Base-by-base conservation (phyloP, 2,113 vertebrate species). In the Morone saxatilis region DNA sequence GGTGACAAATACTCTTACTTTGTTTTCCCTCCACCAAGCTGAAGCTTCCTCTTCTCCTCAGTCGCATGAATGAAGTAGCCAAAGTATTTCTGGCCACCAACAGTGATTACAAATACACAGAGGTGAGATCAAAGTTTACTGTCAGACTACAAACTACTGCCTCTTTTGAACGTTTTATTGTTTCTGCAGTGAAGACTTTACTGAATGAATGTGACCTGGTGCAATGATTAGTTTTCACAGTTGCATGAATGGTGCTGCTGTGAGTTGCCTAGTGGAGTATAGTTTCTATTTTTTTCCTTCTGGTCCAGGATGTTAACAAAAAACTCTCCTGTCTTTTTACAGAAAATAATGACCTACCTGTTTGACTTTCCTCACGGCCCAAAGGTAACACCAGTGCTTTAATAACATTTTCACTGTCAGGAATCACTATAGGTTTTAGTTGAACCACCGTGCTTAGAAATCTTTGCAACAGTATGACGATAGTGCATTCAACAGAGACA, bases 291-390 rank as follows among this genome's bases (percentile, higher is more conserved):
- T 25, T 43, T 76, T 25, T 25, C 1, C 25, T 25, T 25, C 8
- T 72, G 40, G 4, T 17, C 2, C 16, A n/a, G 31, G 7, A 40
- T 53, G 38, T 61, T 17, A 31, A 31, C 1, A 36, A 31, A 76
- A 16, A 22, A 5, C 20, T 54, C 36, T 70, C 20, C 11, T 48
- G 2, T 86, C 91, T 77, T 94, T 80, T 91, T 89, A 12, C 94
- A 99, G 97, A 98, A 98, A 98, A 98, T 99, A 80, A 99, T 99
- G 98, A 97, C 97, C 65, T 98, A 99, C 91, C 95, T 98, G 90
- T 98, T 99, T 94, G 97, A 98, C 93, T 98, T 99, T 78, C 94
- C 96, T 73, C 96, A 98, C 68, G 97, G 97, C 86, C 97, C 97
- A 81, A 97, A 97, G 97, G 98, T 98, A 95, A 86, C 13, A 4